Evolutionary conservation across 2,113 vertebrate species (phyloP), one percentile per base, ranked within the genome.

Genomic region (Cololabis saira): DNA sequence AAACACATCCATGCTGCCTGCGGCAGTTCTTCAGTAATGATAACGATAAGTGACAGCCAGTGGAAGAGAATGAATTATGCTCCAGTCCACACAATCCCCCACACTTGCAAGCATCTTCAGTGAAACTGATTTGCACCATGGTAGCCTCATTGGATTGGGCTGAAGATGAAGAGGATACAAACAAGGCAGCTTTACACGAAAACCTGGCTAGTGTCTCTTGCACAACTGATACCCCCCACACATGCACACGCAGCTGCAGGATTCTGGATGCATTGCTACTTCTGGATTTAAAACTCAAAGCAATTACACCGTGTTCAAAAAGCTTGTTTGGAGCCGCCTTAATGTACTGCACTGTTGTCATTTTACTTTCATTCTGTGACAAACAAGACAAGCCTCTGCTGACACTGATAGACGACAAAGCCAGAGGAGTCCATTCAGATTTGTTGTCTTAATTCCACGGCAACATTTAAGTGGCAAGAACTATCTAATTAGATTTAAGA

Each of bases 381-480:
- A 45, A 62, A 55, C 42, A 1, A n/a, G 17, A 15, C 11, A 13
- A 3, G 19, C 48, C 71, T 69, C 55, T 22, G 57, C 52, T 68
- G 60, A 45, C 14, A 5, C 47, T 0, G 75, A 76, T 24, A 62
- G 66, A 82, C 59, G 52, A 67, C 63, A 61, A 61, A 53, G 44
- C 15, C 69, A 53, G 59, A 57, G 9, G 56, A 69, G 66, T 59
- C 70, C n/a, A 50, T 62, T 21, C 24, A 64, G 45, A 66, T 73
- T 64, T 70, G 63, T 69, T 54, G 76, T 56, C 68, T 69, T 74
- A 71, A 37, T 80, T 63, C 57, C 67, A 49, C 16, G 10, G 1
- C 59, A 72, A 61, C 19, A 66, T 75, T 80, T 71, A 62, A 19
- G 9, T 24, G 56, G 63, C 22, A 24, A 49, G 42, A 71, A 50